Conservation (phyloP, 2,888 invertebrate species). For the Hypolimnas misippus region DNA sequence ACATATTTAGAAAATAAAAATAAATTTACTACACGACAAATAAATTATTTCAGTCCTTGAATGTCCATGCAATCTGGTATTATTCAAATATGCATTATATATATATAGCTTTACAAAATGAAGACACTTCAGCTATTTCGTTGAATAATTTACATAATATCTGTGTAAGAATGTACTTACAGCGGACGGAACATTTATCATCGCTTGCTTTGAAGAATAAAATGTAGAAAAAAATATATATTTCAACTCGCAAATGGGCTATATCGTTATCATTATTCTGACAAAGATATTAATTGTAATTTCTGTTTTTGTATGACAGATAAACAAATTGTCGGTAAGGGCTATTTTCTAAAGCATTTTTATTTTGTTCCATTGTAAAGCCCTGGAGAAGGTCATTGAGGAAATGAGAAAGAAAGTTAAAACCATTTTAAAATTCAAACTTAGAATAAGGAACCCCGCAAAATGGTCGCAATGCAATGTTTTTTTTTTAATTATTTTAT, state of each 20-base stretch:
- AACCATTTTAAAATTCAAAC: too few relatives aligned
- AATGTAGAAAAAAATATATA: not conserved
- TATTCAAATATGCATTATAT: not conserved
- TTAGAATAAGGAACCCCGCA: too few relatives aligned
- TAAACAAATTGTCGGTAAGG: not conserved
- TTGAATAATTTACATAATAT: conserved; percentile 13
- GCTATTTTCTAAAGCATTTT: too few relatives aligned
- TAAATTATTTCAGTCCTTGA: too few relatives aligned
- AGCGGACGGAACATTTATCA: conserved; percentile 16
- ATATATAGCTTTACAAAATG: not conserved
- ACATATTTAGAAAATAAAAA: too few relatives aligned
- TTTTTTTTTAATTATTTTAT: too few relatives aligned
- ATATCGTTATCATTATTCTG: not conserved
- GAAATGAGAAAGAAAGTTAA: too few relatives aligned
- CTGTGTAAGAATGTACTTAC: conserved; percentile 3
- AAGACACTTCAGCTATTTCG: conserved; percentile 1
- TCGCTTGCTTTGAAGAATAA: conserved; percentile 12
- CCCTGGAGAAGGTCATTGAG: too few relatives aligned
- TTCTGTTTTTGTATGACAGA: not conserved
- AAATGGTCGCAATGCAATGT: too few relatives aligned
- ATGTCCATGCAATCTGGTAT: not conserved
- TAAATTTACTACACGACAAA: too few relatives aligned
- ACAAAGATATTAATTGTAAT: not conserved
- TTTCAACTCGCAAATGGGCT: not conserved
- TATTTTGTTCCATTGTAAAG: too few relatives aligned